Evolutionary conservation across 2,113 vertebrate species (phyloP), one percentile per base, ranked within the genome.

Genomic region (Pungitius pungitius): DNA sequence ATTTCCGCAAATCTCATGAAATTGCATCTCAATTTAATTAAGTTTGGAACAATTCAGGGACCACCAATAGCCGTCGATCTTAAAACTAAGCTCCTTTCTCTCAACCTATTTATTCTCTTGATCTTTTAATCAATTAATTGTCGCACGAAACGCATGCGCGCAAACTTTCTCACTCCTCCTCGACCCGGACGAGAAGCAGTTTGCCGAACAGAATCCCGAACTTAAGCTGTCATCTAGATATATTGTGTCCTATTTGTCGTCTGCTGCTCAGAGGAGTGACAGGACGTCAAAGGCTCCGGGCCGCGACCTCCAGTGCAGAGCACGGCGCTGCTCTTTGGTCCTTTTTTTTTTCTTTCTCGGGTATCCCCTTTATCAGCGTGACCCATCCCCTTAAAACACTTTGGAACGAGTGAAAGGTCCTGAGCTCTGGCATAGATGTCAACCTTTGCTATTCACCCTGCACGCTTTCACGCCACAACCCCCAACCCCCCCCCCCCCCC

Each of bases 371-470:
- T 89, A 91, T 89, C 81, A 85, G 63, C 22, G 79, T 86, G 89
- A 88, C 89, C 88, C 49, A n/a, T 80, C 83, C 77, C 85, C 75
- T 89, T 86, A 81, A 90, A 89, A 85, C 84, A 79, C 89, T 78
- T 70, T 5, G 77, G 73, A n/a, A 80, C 30, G 78, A 89, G 86
- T 82, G 82, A 90, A 86, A 91, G 88, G 90, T 88, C 88, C 89
- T 64, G 89, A 87, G 84, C 82, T 73, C 69, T 26, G 67, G 62
- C 74, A 79, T 58, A 69, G 73, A 85, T 86, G 83, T 88, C 79
- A 85, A 81, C 75, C 80, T 81, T 43, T 65, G 73, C 74, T 40
- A 65, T 89, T 88, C 79, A 91, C 55, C 77, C 80, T 75, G 60
- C 76, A 58, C 62, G 5, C 42, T 57, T 59, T 14, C n/a, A 4